Evolutionary conservation across 2,888 invertebrate species (phyloP).

Genomic region (Orthonychiurus folsomi): DNA sequence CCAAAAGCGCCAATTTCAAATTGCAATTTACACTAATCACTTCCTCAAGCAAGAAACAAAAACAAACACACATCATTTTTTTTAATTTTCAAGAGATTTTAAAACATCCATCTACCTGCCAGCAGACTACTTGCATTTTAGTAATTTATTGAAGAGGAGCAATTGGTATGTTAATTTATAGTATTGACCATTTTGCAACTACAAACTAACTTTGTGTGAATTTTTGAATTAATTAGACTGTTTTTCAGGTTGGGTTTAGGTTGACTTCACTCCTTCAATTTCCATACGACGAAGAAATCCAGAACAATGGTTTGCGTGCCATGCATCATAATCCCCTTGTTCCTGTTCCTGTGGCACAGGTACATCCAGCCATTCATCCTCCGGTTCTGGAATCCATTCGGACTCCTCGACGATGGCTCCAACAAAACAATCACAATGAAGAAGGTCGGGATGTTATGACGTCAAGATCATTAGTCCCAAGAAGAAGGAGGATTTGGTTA

Average conservation of each 20-base stretch:
- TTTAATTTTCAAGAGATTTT: too few species aligned
- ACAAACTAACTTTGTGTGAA: too few species aligned
- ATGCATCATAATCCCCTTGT: constrained; percentile 72
- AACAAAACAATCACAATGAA: constrained; percentile 10
- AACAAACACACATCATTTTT: too few species aligned
- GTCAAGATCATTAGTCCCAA: constrained; percentile 8
- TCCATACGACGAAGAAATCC: constrained; percentile 6
- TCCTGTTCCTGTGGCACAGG: constrained; percentile 74
- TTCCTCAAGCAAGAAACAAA: too few species aligned
- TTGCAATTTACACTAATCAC: too few species aligned
- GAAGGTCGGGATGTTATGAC: constrained; percentile 9
- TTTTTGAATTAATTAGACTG: neutral
- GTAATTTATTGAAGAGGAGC: too few species aligned
- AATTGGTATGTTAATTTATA: too few species aligned
- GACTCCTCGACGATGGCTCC: constrained; percentile 48
- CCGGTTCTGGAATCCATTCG: constrained; percentile 73
- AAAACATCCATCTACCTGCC: too few species aligned
- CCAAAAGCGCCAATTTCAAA: too few species aligned
- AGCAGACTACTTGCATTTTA: too few species aligned
- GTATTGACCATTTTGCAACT: too few species aligned
- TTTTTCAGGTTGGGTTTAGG: too few species aligned
- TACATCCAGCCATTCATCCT: constrained; percentile 72
- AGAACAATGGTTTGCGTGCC: constrained; percentile 68
- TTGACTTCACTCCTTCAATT: constrained; percentile 4
- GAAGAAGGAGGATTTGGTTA: neutral